phyloP scores from a whole-genome alignment of 2,113 vertebrate species.

The Girardinichthys multiradiatus region DNA sequence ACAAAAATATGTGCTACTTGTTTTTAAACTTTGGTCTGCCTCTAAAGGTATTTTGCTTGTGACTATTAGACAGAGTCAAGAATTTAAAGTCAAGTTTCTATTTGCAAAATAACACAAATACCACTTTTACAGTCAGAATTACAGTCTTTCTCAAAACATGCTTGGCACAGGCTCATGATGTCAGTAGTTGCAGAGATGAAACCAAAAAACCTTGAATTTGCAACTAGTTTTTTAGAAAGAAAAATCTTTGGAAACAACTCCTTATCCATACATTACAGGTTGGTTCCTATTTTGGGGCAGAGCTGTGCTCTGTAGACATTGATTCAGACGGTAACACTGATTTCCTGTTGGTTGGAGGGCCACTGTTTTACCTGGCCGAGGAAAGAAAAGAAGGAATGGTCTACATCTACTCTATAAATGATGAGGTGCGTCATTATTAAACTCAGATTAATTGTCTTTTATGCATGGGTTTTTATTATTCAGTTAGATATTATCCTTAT shows the following conservation, averaged over 20 bases:
- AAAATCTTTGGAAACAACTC: neutral
- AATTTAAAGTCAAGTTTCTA: neutral
- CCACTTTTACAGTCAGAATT: too few relatives aligned
- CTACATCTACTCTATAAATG: conserved; percentile 76
- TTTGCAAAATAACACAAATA: neutral
- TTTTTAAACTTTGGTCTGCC: neutral
- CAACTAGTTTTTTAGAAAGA: neutral
- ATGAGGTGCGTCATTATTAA: conserved; percentile 66
- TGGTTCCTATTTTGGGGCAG: conserved; percentile 88
- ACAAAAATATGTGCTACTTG: neutral
- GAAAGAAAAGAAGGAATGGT: conserved; percentile 80
- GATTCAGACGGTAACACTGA: conserved; percentile 80
- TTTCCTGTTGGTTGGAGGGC: conserved; percentile 86
- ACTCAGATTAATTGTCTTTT: neutral
- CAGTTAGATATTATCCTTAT: neutral
- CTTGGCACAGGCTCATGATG: neutral
- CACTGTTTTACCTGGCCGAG: conserved; percentile 72
- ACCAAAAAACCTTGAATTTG: neutral
- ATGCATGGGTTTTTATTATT: neutral
- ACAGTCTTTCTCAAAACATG: neutral
- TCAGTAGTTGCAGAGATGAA: conserved; percentile 5
- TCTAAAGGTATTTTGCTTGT: neutral
- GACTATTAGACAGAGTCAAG: neutral
- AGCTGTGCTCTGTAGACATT: conserved; percentile 82
- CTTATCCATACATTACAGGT: conserved; percentile 70